These are phyloP conservation scores for Meles meles DNA, from an alignment of 2,113 vertebrate genomes.

Conservation along the genomic window DNA sequence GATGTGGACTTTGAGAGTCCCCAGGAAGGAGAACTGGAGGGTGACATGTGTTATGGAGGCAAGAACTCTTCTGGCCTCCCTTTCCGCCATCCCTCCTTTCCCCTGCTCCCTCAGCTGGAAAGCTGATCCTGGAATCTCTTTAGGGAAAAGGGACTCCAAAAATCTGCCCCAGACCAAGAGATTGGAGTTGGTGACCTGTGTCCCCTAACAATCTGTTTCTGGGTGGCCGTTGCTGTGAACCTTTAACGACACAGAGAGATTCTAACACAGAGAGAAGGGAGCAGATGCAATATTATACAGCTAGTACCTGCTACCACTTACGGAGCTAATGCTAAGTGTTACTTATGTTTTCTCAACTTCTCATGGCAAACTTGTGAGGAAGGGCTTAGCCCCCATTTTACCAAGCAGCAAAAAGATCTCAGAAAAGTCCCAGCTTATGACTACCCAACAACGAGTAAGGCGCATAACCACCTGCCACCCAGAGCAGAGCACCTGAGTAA, in stretches of 20 bases:
- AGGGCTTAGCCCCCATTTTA: not conserved
- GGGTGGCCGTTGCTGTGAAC: not conserved
- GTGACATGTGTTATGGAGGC: not conserved
- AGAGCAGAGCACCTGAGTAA: not conserved
- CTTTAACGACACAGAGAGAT: not conserved
- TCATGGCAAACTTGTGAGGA: not conserved
- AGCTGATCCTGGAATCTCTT: not conserved
- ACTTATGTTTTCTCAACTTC: not conserved
- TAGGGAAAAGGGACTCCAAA: not conserved
- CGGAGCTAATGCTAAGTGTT: not conserved
- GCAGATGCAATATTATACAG: not conserved
- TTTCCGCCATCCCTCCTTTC: not conserved
- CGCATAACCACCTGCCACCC: not conserved
- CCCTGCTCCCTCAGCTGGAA: not conserved
- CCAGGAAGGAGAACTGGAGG: not conserved
- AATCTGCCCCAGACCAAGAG: not conserved
- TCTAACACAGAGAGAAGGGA: too few species aligned
- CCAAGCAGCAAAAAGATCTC: not conserved
- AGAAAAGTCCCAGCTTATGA: not conserved
- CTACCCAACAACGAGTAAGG: not conserved
- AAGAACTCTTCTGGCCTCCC: not conserved
- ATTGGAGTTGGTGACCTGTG: not conserved
- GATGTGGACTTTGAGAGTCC: not conserved
- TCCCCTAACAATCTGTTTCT: not conserved
- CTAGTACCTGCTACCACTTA: not conserved